These are phyloP conservation scores for Gallinago nigripennis DNA, from an alignment of 2,797 vertebrate genomes.

Conservation along the genomic window DNA sequence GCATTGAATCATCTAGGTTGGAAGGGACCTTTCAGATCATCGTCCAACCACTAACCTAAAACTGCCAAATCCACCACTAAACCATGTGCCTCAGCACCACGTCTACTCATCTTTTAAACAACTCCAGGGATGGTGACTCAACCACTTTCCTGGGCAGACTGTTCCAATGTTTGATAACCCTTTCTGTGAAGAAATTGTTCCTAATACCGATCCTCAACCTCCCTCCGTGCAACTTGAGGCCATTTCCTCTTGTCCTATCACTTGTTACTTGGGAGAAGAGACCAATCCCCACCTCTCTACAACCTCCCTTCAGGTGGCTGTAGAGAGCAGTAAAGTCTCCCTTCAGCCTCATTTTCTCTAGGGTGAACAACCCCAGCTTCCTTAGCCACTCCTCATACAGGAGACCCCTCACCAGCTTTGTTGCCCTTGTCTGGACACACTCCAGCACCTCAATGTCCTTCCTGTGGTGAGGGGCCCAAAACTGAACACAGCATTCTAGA, in stretches of 20 bases:
- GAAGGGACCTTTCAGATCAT: background rate
- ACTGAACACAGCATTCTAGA: background rate
- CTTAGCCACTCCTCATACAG: background rate
- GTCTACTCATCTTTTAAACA: background rate
- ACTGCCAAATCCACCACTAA: background rate
- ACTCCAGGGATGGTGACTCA: background rate
- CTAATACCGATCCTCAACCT: background rate
- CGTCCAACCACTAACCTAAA: background rate
- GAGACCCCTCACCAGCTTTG: background rate
- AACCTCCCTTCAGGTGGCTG: background rate
- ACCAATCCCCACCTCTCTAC: background rate
- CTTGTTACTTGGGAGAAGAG: background rate
- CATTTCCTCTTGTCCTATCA: background rate
- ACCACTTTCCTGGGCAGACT: background rate
- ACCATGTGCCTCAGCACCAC: background rate
- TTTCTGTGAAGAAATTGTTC: background rate
- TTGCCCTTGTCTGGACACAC: background rate
- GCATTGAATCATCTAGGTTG: background rate
- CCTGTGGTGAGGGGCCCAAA: background rate
- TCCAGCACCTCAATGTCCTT: background rate
- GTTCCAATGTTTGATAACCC: background rate
- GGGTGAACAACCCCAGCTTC: background rate
- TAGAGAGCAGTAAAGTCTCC: background rate
- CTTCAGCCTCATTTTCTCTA: background rate
- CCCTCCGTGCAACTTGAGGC: background rate